Evolutionary conservation across 2,797 vertebrate species (phyloP).

Genomic region (Eupleurogrammus muticus): DNA sequence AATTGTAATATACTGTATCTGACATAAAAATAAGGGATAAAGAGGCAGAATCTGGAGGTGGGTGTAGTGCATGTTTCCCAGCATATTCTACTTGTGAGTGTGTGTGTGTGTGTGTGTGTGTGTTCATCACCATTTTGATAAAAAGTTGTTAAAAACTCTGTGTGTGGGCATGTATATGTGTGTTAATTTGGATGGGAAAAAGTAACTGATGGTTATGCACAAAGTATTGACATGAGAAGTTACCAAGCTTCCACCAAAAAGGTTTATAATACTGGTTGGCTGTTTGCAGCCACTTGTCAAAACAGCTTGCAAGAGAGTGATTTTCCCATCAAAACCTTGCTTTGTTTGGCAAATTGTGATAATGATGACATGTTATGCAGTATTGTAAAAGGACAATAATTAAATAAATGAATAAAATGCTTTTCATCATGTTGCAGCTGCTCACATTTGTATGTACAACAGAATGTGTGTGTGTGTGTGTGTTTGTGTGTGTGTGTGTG

Average conservation of each 20-base stretch:
- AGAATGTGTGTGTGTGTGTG: background rate
- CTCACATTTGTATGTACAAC: background rate
- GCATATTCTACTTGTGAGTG: constrained; percentile 2
- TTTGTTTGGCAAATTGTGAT: background rate
- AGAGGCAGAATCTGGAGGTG: constrained; percentile 14
- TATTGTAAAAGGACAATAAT: background rate
- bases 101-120: background rate
- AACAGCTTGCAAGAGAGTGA: background rate
- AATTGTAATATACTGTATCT: constrained; percentile 33
- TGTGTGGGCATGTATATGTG: background rate
- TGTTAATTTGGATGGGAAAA: background rate
- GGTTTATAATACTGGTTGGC: background rate
- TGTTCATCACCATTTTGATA: background rate
- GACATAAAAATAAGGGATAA: constrained; percentile 23
- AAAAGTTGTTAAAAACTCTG: constrained; percentile 3
- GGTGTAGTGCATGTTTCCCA: constrained; percentile 5
- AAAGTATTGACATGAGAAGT: background rate
- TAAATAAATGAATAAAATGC: background rate
- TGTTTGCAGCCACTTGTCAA: background rate
- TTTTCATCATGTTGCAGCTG: background rate
- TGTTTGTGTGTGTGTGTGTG: background rate
- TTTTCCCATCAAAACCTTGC: background rate
- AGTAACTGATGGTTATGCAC: background rate
- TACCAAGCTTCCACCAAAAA: background rate
- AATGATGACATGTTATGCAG: background rate